Evolutionary conservation across 2,888 invertebrate species (phyloP).

Genomic region (Parnassius glacialis): DNA sequence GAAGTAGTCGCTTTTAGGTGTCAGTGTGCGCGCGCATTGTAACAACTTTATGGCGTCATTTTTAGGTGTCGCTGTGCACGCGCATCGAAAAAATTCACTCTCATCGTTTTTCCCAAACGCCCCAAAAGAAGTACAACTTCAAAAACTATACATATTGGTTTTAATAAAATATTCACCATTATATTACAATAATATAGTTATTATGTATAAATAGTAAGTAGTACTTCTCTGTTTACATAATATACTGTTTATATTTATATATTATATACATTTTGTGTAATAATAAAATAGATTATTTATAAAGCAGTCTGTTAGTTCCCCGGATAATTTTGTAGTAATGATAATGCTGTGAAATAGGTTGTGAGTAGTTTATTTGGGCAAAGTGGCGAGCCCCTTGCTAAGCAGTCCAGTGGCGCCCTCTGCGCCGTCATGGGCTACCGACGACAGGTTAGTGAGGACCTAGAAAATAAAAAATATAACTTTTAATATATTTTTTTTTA

Average conservation of each 20-base stretch:
- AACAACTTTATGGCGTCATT: no score
- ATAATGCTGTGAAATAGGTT: conserved; percentile 7
- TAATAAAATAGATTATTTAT: conserved; percentile 27
- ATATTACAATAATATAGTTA: conserved; percentile 20
- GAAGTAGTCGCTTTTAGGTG: no score
- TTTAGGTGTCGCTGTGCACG: no score
- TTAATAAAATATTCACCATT: conserved; percentile 5
- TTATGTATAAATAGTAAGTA: conserved; percentile 17
- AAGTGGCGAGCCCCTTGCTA: conserved; percentile 73
- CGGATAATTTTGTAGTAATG: conserved; percentile 31
- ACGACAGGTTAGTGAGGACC: conserved; percentile 61
- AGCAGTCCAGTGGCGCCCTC: conserved; percentile 71
- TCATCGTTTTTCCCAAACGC: no score
- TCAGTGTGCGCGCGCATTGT: no score
- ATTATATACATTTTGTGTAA: conserved; percentile 14
- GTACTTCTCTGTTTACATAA: conserved; percentile 3
- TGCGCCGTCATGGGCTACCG: conserved; percentile 67
- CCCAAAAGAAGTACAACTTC: no score
- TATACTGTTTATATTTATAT: conserved; percentile 11
- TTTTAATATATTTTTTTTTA: no score
- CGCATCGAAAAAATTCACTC: no score
- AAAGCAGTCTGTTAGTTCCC: conserved; percentile 40
- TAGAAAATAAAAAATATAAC: conserved; percentile 35
- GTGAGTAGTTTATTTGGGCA: conserved; percentile 57
- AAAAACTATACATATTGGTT: background rate